Base-by-base conservation (phyloP, 2,797 vertebrate genomes). In the Bovichtus diacanthus region DNA sequence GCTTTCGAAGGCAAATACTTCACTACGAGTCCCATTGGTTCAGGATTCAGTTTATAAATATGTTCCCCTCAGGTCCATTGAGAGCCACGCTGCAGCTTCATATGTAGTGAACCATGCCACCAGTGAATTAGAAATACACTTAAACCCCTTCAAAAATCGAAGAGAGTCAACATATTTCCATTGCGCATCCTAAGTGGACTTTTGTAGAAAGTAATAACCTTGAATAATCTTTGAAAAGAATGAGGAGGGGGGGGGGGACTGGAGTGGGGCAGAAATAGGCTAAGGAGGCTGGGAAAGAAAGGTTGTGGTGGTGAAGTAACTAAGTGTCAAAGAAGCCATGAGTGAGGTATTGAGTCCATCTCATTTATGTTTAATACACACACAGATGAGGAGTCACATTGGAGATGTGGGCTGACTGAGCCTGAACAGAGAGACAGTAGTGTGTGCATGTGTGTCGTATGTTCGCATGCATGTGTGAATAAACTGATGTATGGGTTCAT, bases 281-380 rank as follows among this genome's bases (percentile, higher is more conserved):
- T 29, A 59, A 61, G 71, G 78, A 81, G 34, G 60, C 54, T 82
- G 47, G 9, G 72, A 82, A 53, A 36, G 80, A 61, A 46, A 25
- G 12, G 49, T 60, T 75, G 75, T 59, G 59, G 16, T 72, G 49
- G 76, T 74, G 76, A 88, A 80, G 68, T 75, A 54, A 56, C 80
- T 67, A 46, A 74, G 75, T 84, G 83, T 88, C 85, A 89, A 72
- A 79, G 83, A 83, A 72, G 74, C 78, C 69, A 83, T 38, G 70
- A 80, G 83, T 46, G 70, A 74, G 90, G 88, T 93, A 92, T 87
- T 87, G 86, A 93, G 86, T 82, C 73, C 51, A 67, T 88, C 90
- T 94, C 89, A 92, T 93, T 86, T 84, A 93, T 93, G 80, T 94
- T 94, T 93, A 84, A 95, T 94, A 76, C 59, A 65, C 85, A 78